Conservation (phyloP, 2,888 invertebrate genomes). For the Agapostemon virescens region DNA sequence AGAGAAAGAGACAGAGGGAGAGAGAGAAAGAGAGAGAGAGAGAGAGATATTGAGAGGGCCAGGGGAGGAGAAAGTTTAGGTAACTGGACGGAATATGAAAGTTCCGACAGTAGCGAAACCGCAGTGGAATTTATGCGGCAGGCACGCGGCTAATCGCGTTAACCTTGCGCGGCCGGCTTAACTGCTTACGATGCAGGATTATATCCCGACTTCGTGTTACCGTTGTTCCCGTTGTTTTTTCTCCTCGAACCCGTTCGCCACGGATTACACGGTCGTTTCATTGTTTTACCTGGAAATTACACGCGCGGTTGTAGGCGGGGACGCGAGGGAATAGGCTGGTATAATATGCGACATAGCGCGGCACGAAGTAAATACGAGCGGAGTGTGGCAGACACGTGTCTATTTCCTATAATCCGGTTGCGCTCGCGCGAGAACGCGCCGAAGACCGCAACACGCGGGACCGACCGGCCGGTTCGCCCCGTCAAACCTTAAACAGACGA, state of each 20-base stretch:
- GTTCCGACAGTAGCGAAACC: conserved; percentile 27
- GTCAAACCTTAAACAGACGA: background rate
- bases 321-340: background rate
- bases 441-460: conserved; percentile 37
- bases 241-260: conserved; percentile 9
- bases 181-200: conserved; percentile 30
- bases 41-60: background rate
- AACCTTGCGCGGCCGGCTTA: conserved; percentile 31
- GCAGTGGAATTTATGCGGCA: conserved; percentile 39
- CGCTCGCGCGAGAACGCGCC: background rate
- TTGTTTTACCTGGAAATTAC: conserved; percentile 45
- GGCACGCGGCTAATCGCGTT: conserved; percentile 49
- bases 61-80: conserved; percentile 21
- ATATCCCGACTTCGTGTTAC: conserved; percentile 32
- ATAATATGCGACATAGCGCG: conserved; percentile 16
- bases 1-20: background rate
- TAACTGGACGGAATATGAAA: conserved; percentile 31
- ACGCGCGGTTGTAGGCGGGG: too few species aligned
- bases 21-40: background rate
- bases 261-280: conserved; percentile 46
- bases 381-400: conserved; percentile 48
- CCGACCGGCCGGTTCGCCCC: background rate
- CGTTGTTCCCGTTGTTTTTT: conserved; percentile 15
- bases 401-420: conserved; percentile 43
- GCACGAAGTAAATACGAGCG: background rate